A percentile compares a stretch with the other conserved stretches of the same genome.
Conservation (phyloP, 1,140 invertebrate species). For the Atta cephalotes region DNA sequence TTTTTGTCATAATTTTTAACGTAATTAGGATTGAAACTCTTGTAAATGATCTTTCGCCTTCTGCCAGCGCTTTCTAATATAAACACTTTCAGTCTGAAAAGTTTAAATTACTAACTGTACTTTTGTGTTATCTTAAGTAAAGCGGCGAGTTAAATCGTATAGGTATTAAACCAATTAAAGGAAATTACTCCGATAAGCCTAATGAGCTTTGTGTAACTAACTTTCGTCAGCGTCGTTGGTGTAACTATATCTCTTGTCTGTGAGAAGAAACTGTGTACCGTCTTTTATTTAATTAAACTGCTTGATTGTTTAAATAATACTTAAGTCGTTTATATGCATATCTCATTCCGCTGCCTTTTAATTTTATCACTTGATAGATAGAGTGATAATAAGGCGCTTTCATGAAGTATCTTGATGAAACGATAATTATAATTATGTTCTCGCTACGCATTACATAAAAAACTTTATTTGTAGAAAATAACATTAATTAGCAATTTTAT, state of each 20-base stretch:
- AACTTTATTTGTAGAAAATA: too few species aligned
- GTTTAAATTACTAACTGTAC: conserved; percentile 54
- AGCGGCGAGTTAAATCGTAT: conserved; percentile 51
- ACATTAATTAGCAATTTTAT: too few species aligned
- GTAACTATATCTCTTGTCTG: conserved; percentile 15
- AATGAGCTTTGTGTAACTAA: conserved; percentile 41
- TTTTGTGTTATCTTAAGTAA: conserved; percentile 52
- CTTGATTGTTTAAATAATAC: conserved; percentile 20
- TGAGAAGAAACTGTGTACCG: not conserved
- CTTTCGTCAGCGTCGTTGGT: not conserved
- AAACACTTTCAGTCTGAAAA: conserved; percentile 56
- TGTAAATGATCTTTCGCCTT: conserved; percentile 2
- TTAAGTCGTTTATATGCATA: conserved; percentile 30
- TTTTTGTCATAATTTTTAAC: not conserved
- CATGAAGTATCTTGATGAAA: conserved; percentile 32
- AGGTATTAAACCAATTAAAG: conserved; percentile 42
- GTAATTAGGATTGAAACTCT: conserved; percentile 1
- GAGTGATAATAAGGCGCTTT: conserved; percentile 22
- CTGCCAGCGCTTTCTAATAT: conserved; percentile 7
- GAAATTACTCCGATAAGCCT: conserved; percentile 52
- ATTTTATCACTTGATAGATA: conserved; percentile 51
- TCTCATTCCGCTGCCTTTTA: conserved; percentile 23
- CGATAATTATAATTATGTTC: conserved; percentile 41
- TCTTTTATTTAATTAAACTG: conserved; percentile 51
- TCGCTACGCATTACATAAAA: not conserved